A percentile compares a stretch with the other conserved stretches of the same genome.
Conservation (phyloP, 2,888 invertebrate species). For the Aspidapion aeneum region DNA sequence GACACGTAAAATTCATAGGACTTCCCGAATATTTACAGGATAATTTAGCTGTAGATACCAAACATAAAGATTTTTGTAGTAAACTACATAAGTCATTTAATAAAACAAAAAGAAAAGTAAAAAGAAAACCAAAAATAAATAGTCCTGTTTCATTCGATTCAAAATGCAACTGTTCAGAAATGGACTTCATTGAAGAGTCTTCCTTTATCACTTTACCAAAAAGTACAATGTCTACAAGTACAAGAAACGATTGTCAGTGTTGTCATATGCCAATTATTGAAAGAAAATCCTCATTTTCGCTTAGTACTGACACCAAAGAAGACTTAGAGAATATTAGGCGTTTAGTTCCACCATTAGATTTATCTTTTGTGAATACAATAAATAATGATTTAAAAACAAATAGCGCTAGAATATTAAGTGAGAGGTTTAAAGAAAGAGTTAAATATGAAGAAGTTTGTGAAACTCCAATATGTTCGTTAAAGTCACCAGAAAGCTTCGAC, state of each 20-base stretch:
- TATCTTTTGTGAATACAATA: conserved; percentile 15
- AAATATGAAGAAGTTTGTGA: conserved; percentile 23
- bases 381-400: conserved; percentile 10
- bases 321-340: conserved; percentile 10
- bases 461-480: conserved; percentile 8
- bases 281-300: conserved; percentile 4
- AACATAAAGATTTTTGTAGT: too few species aligned
- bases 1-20: not conserved
- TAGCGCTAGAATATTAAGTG: conserved; percentile 10
- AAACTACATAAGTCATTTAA: too few species aligned
- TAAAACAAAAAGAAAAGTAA: too few species aligned
- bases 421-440: conserved; percentile 14
- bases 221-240: conserved; percentile 24
- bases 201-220: conserved; percentile 10
- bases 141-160: conserved; percentile 5
- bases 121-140: conserved; percentile 6
- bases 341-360: conserved; percentile 21
- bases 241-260: conserved; percentile 19
- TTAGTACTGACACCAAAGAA: conserved; percentile 17
- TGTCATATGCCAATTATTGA: conserved; percentile 8
- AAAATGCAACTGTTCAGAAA: conserved; percentile 19
- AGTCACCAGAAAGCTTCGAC: conserved; percentile 6
- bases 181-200: conserved; percentile 11
- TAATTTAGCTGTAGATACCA: too few species aligned
- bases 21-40: not conserved